Percentiles rank a stretch among this genome's conserved stretches.
Conservation (phyloP, 1,140 invertebrate genomes). For the Trichomalopsis sarcophagae region DNA sequence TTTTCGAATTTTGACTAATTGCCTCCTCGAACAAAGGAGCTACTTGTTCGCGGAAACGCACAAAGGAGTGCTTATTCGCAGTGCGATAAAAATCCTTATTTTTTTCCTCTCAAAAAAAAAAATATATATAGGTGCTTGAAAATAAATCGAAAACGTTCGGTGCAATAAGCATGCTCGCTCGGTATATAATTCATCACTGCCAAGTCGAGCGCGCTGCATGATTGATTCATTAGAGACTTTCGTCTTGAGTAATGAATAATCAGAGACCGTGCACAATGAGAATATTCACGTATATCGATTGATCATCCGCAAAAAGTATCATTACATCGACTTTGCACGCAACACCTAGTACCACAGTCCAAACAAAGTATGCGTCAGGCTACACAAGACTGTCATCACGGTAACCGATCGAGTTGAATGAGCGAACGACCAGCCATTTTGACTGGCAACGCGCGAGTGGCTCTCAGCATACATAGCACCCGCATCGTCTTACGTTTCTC, state of each 20-base stretch:
- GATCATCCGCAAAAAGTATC: not conserved
- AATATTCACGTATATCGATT: not conserved
- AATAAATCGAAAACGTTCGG: no score
- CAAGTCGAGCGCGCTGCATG: not conserved
- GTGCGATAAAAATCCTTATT: no score
- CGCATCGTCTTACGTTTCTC: conserved; percentile 60
- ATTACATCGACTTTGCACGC: not conserved
- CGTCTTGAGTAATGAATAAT: not conserved
- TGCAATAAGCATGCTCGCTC: not conserved
- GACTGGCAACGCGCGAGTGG: conserved; percentile 56
- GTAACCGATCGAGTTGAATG: not conserved
- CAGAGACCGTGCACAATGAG: not conserved
- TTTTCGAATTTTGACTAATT: not conserved
- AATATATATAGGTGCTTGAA: no score
- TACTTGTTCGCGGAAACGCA: no score
- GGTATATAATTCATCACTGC: not conserved
- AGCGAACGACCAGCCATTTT: conserved; percentile 61
- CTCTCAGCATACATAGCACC: conserved; percentile 47
- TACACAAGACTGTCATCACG: not conserved
- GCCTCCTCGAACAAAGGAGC: not conserved
- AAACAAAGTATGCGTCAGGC: no score
- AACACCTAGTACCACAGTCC: not conserved
- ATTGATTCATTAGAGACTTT: not conserved
- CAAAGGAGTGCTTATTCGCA: no score
- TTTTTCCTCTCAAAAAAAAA: no score